Evolutionary conservation across 1,140 invertebrate genomes (phyloP), one percentile per base, ranked within the genome.

Genomic region (Drosophila rufa): DNA sequence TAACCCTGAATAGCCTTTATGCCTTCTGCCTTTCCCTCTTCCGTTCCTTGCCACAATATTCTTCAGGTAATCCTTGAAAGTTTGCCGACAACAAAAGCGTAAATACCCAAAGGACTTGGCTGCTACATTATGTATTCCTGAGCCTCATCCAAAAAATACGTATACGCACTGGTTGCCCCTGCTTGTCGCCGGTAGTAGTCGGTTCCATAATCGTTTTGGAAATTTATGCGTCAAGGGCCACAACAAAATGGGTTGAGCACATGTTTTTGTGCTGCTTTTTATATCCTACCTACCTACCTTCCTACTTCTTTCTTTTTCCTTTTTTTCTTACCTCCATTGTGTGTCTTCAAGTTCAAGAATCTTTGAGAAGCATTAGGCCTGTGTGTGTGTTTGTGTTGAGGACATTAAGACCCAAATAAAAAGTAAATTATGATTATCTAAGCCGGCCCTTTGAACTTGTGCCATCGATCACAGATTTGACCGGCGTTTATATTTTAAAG

Each of bases 91-190:
- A 87, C 80, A 87, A 62, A 71, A 82, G 71, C 83, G 83, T 87
- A 86, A 86, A 86, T 87, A 80, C 83, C 83, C 83, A 87, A 87
- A 83, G 70, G 83, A 86, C 84, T 86, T 87, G 70, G 57, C 84
- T 80, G 71, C 65, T 70, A 68, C 65, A 87, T 89, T 87, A 87
- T 83, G 82, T 89, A 87, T 89, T 67, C 68, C 76, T 58, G 60
- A 77, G 84, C 73, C 84, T 75, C 79, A 87, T 77, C 80, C 81
- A 66, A 69, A 58, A 76, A 65, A 82, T 73, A 79, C 71, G 79
- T 76, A 83, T 68, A 70, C 56, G 67, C 58, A 78, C 68, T 71
- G 66, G 25, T 25, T 42, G 65, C 66, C 61, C 27, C 27, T 8
- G 3, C 17, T 27, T 19, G 22, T 19, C 25, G 22, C 14, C 64